Conservation (phyloP, 2,113 vertebrate genomes). For the Chinchilla lanigera region DNA sequence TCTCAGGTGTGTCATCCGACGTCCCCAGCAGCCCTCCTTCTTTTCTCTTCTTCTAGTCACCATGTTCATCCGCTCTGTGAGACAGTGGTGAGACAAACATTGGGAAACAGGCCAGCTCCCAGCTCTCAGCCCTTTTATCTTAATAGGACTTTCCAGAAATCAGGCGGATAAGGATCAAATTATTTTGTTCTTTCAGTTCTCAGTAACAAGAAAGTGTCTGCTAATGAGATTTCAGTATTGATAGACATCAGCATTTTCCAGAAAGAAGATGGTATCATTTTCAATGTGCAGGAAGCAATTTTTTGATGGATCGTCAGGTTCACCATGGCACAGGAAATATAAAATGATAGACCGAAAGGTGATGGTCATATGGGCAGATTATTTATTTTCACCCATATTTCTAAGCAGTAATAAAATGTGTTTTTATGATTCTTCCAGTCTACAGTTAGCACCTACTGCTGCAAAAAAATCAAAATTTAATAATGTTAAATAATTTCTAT, state of each 20-base stretch:
- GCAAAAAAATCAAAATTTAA: constrained; percentile 23
- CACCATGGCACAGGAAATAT: constrained; percentile 41
- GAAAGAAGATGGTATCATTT: constrained; percentile 69
- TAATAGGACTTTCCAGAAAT: constrained; percentile 72
- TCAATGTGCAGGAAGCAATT: constrained; percentile 62
- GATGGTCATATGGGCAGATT: background rate
- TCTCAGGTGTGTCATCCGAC: background rate
- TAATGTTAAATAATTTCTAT: constrained; percentile 32
- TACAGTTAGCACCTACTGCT: background rate
- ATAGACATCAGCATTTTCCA: constrained; percentile 63
- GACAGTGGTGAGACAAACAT: background rate
- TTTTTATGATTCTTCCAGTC: constrained; percentile 42
- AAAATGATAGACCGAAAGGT: constrained; percentile 34
- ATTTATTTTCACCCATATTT: constrained; percentile 58
- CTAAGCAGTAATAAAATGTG: background rate
- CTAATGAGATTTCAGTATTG: constrained; percentile 69
- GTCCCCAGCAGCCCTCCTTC: fast-evolving
- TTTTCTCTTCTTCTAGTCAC: background rate
- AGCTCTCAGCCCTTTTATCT: constrained; percentile 62
- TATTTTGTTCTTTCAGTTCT: constrained; percentile 41
- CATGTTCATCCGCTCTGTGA: background rate
- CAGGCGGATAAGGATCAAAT: constrained; percentile 50
- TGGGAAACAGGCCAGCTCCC: constrained; percentile 47
- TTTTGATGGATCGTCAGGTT: constrained; percentile 40
- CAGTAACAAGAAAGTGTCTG: constrained; percentile 58